Conservation (phyloP, 2,113 vertebrate genomes). For the Solenodon paradoxus region DNA sequence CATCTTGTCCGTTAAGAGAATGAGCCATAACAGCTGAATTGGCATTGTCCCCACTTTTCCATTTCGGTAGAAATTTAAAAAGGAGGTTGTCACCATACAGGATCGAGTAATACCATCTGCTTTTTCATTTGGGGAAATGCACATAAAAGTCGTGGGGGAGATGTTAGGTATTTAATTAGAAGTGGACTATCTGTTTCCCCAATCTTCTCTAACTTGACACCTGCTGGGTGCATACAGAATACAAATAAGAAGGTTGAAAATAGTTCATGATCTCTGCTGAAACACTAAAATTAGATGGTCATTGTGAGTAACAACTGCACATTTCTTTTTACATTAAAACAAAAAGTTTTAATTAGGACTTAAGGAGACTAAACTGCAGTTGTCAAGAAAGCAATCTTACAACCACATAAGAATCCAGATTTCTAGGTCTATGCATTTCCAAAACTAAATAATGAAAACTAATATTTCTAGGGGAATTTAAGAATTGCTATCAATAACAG, state of each 20-base stretch:
- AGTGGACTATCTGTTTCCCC: slow-evolving; percentile 8
- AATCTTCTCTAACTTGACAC: background rate
- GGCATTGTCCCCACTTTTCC: slow-evolving; percentile 7
- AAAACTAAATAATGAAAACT: background rate
- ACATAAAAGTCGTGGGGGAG: slow-evolving; percentile 23
- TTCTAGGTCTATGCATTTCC: background rate
- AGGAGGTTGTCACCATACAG: background rate
- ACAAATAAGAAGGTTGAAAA: slow-evolving; percentile 3
- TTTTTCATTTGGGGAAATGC: slow-evolving; percentile 46
- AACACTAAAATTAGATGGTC: background rate
- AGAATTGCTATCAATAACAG: background rate
- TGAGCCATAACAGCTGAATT: background rate
- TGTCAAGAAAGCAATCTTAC: background rate
- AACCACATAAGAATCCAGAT: background rate
- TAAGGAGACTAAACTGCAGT: background rate
- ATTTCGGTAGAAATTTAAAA: slow-evolving; percentile 53
- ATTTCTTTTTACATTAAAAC: background rate
- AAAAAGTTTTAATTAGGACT: background rate
- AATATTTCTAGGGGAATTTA: background rate
- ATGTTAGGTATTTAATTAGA: slow-evolving; percentile 48
- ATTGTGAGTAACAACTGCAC: background rate
- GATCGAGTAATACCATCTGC: slow-evolving; percentile 21
- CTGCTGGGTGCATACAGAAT: background rate
- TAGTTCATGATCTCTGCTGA: background rate
- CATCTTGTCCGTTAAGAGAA: slow-evolving; percentile 25